phyloP scores from a whole-genome alignment of 2,113 vertebrate species.

The Mobula birostris region DNA sequence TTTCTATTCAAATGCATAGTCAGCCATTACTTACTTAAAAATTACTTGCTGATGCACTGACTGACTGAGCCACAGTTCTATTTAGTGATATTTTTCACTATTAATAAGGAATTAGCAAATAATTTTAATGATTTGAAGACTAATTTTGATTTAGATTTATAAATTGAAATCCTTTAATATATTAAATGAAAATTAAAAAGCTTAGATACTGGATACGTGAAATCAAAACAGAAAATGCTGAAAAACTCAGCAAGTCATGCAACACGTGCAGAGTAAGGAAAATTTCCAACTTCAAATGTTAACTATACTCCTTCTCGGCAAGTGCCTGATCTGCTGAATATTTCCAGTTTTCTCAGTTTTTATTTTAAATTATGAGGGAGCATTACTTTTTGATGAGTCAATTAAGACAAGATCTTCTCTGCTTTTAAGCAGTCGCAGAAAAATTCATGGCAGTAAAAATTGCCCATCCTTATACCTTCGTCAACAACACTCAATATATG shows the following conservation, averaged over 20 bases:
- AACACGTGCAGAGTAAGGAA: no score
- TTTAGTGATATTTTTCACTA: background rate
- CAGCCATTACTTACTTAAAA: background rate
- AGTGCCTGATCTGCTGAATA: no score
- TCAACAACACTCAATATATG: background rate
- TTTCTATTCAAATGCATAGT: background rate
- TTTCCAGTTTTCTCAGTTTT: no score
- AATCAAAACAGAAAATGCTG: no score
- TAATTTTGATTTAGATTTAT: background rate
- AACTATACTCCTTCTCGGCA: no score
- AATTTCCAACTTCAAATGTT: no score
- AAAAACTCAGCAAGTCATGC: no score
- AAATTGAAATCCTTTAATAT: conserved; percentile 18
- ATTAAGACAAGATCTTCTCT: background rate
- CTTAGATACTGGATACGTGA: no score
- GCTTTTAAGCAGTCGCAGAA: background rate
- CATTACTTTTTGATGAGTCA: background rate
- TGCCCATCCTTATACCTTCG: background rate
- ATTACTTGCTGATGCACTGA: background rate
- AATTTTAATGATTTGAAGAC: background rate
- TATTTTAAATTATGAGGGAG: no score
- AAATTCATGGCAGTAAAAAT: no score
- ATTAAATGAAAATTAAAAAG: no score
- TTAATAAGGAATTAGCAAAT: background rate
- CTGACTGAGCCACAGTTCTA: no score